Conservation (phyloP, 2,888 invertebrate species). For the Melinaea menophilus region DNA sequence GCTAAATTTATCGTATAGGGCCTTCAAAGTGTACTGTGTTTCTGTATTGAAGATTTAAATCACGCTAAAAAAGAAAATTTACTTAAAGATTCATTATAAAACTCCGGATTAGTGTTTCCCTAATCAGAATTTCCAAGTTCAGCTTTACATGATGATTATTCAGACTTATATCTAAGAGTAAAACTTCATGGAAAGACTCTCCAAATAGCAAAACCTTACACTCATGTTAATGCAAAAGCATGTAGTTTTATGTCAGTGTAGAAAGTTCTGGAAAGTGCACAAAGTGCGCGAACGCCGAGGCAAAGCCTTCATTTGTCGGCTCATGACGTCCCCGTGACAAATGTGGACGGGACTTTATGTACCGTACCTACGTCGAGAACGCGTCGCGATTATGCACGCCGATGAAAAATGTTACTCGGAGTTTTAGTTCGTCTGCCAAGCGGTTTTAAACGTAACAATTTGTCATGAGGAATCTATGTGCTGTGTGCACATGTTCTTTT, state of each 20-base stretch:
- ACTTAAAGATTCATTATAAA: conserved; percentile 8
- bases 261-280: conserved; percentile 75
- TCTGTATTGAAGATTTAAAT: background rate
- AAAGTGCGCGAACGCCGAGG: conserved; percentile 71
- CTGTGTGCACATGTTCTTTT: conserved; percentile 20
- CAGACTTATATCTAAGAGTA: conserved; percentile 65
- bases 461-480: conserved; percentile 35
- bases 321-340: conserved; percentile 75
- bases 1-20: background rate
- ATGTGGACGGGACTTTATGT: conserved; percentile 71
- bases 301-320: conserved; percentile 78
- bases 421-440: conserved; percentile 44
- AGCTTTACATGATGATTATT: conserved; percentile 67
- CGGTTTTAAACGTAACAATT: conserved; percentile 39
- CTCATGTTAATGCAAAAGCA: conserved; percentile 73
- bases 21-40: background rate
- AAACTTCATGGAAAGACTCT: conserved; percentile 70
- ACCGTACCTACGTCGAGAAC: conserved; percentile 49
- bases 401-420: conserved; percentile 58
- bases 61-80: conserved; percentile 11
- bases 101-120: conserved; percentile 10
- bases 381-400: conserved; percentile 60
- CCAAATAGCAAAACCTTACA: conserved; percentile 59
- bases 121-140: conserved; percentile 41
- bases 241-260: conserved; percentile 72